Evolutionary conservation across 2,797 vertebrate genomes (phyloP).

Genomic region (Sciurus vulgaris): DNA sequence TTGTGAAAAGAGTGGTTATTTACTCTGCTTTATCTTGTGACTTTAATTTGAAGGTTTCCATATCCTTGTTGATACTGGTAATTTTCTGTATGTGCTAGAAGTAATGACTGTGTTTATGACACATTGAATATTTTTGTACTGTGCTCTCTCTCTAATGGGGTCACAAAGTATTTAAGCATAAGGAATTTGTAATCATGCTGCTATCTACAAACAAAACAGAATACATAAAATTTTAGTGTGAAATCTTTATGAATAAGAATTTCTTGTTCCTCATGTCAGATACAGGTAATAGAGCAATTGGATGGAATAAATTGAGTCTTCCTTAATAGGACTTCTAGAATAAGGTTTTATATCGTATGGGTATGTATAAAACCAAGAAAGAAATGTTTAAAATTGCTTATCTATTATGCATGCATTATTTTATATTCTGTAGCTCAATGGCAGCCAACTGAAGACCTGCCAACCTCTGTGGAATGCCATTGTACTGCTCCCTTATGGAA

Average conservation of each 20-base stretch:
- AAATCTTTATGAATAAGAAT: conserved; percentile 60
- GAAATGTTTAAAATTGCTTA: conserved; percentile 47
- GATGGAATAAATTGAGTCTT: conserved; percentile 32
- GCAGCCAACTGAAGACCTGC: not conserved
- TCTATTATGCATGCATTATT: conserved; percentile 47
- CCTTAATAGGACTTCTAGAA: conserved; percentile 18
- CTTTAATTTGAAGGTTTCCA: conserved; percentile 84
- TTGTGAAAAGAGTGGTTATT: conserved; percentile 79
- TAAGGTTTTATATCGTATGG: not conserved
- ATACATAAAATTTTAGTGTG: conserved; percentile 72
- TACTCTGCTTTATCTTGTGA: conserved; percentile 79
- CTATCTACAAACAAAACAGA: conserved; percentile 77
- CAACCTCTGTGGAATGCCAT: not conserved
- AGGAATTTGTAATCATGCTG: conserved; percentile 73
- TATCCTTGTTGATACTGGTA: conserved; percentile 81
- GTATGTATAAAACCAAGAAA: conserved; percentile 39
- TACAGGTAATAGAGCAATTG: not conserved
- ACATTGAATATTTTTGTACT: conserved; percentile 73
- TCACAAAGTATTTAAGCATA: conserved; percentile 77
- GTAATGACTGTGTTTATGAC: conserved; percentile 85
- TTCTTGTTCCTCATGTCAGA: conserved; percentile 36
- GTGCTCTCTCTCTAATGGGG: conserved; percentile 78
- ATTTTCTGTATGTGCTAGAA: conserved; percentile 83
- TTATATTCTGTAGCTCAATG: not conserved
- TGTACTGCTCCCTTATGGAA: not conserved